Evolutionary conservation across 1,140 invertebrate species (phyloP), one percentile per base, ranked within the genome.

Genomic region (Zaprionus tsacasi): DNA sequence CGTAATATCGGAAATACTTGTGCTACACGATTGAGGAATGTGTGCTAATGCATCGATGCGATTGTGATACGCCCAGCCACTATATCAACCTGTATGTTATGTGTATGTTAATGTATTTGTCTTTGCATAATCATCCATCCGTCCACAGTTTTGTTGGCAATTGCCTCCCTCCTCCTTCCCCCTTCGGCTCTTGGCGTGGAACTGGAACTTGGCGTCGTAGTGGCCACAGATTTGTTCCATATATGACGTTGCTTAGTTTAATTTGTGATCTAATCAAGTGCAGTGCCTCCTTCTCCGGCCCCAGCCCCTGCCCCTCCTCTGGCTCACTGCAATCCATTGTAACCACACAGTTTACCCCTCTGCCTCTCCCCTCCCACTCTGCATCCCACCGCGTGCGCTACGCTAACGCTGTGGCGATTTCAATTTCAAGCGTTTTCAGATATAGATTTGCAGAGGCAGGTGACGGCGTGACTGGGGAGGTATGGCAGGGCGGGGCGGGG

Each of bases 241-340:
- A 48, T 74, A 48, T 74, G 57, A 67, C 79, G 43, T 65, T 80
- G 81, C 75, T 78, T 70, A 76, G 76, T 82, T 82, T 76, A 82
- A 87, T 79, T 73, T 82, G 36, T 50, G 68, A 65, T 56, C 63
- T 86, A 87, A 86, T 86, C 71, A 82, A 87, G 76, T 70, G 54
- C 68, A 55, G 54, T 67, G 36, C 64, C 27, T 3, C 27, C 27
- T 4, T 30, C 6, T 68, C 40, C 35, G 25, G 12, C 15, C 4
- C 48, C 30, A 6, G n/a, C 40, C 27, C 27, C 12, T 6, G 30
- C 6, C 7, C 10, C 1, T n/a, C n/a, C n/a, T n/a, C 38, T 1
- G 4, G 4, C 52, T 11, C 25, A 36, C n/a, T 59, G 27, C 57
- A 30, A 36, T 36, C 38, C 71, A 48, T 10, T 21, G 25, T 27